Evolutionary conservation across 2,113 vertebrate species (phyloP).

Genomic region (Xiphias gladius): DNA sequence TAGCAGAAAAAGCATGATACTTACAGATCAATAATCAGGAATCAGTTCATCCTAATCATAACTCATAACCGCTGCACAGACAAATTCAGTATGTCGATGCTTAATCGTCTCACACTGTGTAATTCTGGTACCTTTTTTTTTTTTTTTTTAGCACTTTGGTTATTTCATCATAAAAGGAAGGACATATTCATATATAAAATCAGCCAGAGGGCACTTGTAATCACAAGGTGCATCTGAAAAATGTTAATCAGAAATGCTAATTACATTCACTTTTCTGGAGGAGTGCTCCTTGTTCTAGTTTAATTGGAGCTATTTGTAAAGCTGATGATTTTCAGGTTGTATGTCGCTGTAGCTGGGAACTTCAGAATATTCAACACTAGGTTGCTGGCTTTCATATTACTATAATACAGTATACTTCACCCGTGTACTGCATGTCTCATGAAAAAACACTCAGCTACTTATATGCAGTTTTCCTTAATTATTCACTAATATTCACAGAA

Average conservation of each 20-base stretch:
- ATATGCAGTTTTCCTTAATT: background rate
- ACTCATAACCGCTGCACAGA: conserved; percentile 5
- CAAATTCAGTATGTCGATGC: conserved; percentile 16
- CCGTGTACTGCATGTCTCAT: background rate
- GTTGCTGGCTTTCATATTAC: background rate
- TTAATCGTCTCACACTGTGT: conserved; percentile 9
- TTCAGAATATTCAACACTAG: background rate
- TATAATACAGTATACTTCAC: too few species aligned
- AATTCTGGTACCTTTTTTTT: background rate
- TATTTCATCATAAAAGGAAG: conserved; percentile 53
- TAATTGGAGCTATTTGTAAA: conserved; percentile 46
- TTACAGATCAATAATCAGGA: conserved; percentile 40
- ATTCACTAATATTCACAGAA: background rate
- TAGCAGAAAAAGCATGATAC: conserved; percentile 1
- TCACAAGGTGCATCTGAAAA: conserved; percentile 66
- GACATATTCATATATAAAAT: conserved; percentile 55
- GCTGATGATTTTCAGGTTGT: conserved; percentile 23
- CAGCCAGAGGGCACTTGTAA: conserved; percentile 62
- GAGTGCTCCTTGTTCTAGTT: conserved; percentile 27
- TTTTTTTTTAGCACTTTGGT: conserved; percentile 36
- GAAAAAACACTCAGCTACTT: background rate
- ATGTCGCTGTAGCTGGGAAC: background rate
- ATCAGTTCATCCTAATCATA: conserved; percentile 39
- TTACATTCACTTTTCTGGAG: conserved; percentile 55
- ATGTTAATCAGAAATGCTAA: conserved; percentile 70